Conservation (phyloP, 2,797 vertebrate species). For the Anguilla obscura region DNA sequence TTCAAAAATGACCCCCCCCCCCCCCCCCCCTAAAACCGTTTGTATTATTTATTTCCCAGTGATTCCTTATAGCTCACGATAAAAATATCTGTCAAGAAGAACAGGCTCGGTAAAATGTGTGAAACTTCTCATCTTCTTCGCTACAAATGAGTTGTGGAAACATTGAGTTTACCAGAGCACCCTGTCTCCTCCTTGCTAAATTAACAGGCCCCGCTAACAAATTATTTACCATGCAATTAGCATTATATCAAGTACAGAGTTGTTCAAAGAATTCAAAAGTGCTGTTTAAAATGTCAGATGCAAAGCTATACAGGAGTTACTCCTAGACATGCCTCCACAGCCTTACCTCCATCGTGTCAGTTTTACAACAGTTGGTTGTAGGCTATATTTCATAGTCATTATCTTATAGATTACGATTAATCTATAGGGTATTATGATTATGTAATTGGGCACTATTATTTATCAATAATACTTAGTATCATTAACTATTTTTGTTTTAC, state of each 20-base stretch:
- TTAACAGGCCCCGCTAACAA: constrained; percentile 14
- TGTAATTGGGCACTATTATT: background rate
- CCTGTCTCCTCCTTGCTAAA: background rate
- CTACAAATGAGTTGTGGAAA: background rate
- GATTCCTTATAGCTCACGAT: constrained; percentile 10
- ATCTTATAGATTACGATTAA: background rate
- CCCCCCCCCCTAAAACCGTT: background rate
- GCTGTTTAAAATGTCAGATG: background rate
- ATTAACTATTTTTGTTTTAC: background rate
- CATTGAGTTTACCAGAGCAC: background rate
- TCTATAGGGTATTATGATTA: background rate
- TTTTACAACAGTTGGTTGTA: background rate
- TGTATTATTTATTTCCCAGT: background rate
- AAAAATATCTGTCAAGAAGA: constrained; percentile 1
- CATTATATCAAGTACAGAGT: background rate
- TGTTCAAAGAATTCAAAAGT: background rate
- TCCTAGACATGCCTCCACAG: background rate
- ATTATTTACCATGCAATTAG: constrained; percentile 18
- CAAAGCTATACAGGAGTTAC: background rate
- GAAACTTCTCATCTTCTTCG: background rate
- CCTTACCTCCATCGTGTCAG: background rate
- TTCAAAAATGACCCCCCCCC: too few species aligned
- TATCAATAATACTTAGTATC: background rate
- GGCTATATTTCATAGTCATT: background rate
- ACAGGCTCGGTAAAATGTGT: background rate